A percentile compares a stretch with the other conserved stretches of the same genome.
These are phyloP conservation scores for Epicauta chinensis DNA, from an alignment of 1,140 invertebrate species.

Conservation along the genomic window DNA sequence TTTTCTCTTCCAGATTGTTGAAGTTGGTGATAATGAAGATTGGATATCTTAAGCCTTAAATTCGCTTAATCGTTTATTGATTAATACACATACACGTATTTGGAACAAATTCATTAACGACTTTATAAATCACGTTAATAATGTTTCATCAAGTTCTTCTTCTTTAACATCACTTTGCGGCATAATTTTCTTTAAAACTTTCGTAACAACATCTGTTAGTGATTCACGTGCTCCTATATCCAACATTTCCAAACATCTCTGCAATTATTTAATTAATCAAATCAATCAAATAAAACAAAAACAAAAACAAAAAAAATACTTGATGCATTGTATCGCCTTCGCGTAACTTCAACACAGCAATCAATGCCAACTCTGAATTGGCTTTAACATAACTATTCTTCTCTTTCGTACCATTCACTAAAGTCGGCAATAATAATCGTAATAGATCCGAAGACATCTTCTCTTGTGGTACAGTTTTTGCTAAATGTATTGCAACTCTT, in stretches of 20 bases:
- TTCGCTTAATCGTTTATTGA: too few relatives aligned
- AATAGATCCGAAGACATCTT: constrained; percentile 66
- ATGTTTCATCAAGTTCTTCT: constrained; percentile 86
- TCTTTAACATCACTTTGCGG: constrained; percentile 73
- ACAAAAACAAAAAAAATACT: constrained; percentile 47
- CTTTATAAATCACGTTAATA: constrained; percentile 60
- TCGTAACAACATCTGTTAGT: constrained; percentile 79
- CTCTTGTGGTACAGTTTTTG: constrained; percentile 52
- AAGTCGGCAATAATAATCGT: constrained; percentile 74
- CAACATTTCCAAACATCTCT: constrained; percentile 68
- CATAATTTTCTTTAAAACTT: constrained; percentile 68
- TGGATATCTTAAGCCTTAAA: too few relatives aligned
- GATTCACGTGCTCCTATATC: constrained; percentile 85
- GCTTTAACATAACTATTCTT: constrained; percentile 93
- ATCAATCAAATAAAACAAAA: constrained; percentile 1
- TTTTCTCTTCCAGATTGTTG: constrained; percentile 22
- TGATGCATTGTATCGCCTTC: constrained; percentile 68
- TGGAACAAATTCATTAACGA: neutral
- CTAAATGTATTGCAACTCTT: constrained; percentile 67
- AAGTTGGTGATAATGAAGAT: constrained; percentile 21
- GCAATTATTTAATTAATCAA: neutral
- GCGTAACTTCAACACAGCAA: constrained; percentile 74
- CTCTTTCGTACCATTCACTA: constrained; percentile 97
- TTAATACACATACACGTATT: too few relatives aligned
- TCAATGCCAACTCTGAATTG: constrained; percentile 86